phyloP scores from a whole-genome alignment of 2,113 vertebrate genomes.

The Axis porcinus region DNA sequence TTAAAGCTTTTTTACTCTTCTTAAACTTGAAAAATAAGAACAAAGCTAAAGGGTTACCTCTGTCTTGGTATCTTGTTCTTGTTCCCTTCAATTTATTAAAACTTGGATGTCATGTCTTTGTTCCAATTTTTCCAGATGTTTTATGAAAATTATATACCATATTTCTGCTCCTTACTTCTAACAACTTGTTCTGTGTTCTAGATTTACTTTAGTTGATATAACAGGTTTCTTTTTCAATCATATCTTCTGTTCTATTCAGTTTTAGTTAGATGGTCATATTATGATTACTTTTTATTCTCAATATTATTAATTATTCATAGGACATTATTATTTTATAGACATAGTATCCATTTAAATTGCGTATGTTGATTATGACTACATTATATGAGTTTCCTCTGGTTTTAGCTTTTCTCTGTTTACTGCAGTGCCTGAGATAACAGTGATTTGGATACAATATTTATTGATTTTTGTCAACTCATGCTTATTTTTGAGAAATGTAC shows the following conservation, averaged over 20 bases:
- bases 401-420: background rate
- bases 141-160: background rate
- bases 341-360: background rate
- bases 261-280: background rate
- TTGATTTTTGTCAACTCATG: background rate
- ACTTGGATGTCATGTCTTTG: background rate
- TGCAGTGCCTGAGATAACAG: background rate
- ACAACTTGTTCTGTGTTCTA: background rate
- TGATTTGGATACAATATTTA: background rate
- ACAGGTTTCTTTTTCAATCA: background rate
- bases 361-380: background rate
- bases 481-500: background rate
- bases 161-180: background rate
- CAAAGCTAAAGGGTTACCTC: background rate
- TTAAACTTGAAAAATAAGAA: background rate
- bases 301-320: background rate
- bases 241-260: background rate
- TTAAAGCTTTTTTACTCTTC: background rate
- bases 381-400: background rate
- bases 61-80: background rate
- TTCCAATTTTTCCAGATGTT: background rate
- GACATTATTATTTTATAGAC: background rate
- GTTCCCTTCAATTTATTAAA: background rate
- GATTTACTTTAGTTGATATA: background rate
- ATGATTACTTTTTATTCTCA: background rate